Base-by-base conservation (phyloP, 2,888 invertebrate species). In the Elmis aenea region DNA sequence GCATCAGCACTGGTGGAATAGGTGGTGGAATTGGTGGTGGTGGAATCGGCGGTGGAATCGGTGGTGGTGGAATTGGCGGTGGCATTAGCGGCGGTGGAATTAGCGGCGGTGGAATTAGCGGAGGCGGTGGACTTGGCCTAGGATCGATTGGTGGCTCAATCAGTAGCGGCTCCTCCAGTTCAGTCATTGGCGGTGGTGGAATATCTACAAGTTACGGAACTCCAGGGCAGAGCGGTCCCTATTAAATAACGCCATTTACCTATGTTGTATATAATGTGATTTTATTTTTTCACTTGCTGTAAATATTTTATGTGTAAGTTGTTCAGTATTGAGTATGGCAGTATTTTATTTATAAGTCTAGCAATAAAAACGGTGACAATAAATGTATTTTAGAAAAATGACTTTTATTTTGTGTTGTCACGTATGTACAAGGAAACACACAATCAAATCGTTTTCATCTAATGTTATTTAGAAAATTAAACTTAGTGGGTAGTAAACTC, bases 171-270 rank as follows among this genome's bases (percentile, higher is more conserved):
- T 31, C 34, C 6, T 18, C 14, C n/a, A 34, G 23, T 20, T 8
- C 26, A 5, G 31, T 16, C 13, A 34, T 33, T 9, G 34, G 23
- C 20, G 47, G 52, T 54, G 74, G 75, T 54, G 73, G 73, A 48
- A 48, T 58, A 13, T 55, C 66, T 3, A 42, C 50, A 16, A 58
- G 45, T 30, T 67, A 67, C 38, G 67, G 67, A 35, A 63, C 67
- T 29, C 68, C 69, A 29, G 67, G 66, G 13, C 62, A 64, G 48
- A 64, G 62, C 29, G 67, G 67, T 25, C 65, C 66, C 14, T 66
- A 66, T 46, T 65, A 62, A 55, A 41, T 5, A n/a, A n/a, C n/a
- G n/a, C 9, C 9, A 5, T 3, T 10, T 4, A 23, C 5, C 4
- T 23, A 18, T 18, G 18, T 18, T 18, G 5, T 18, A 6, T 18